Evolutionary conservation across 2,797 vertebrate species (phyloP), one percentile per base, ranked within the genome.

Genomic region (Pseudochirops cupreus): DNA sequence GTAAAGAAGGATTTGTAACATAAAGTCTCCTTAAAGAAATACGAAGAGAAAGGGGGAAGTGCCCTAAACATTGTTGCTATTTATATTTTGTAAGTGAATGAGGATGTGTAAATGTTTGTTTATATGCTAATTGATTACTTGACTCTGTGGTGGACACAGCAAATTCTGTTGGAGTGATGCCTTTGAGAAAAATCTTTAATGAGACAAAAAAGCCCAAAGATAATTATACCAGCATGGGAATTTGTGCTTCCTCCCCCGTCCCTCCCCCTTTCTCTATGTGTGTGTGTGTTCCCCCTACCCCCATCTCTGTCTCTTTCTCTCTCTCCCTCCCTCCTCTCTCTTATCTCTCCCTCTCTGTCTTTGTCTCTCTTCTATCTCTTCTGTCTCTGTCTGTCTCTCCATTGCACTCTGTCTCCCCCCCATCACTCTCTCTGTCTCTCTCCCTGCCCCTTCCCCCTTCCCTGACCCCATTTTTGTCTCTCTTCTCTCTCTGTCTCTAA

Each of bases 51-150:
- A 91, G 67, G 94, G 93, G 96, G 97, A 96, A 55, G 97, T 98
- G 96, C 98, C 97, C 98, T 98, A 98, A 98, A 98, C 98, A 74
- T 98, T 99, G 98, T 98, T 98, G 98, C 98, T 99, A 99, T 99
- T 98, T 98, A 98, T 99, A 99, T 99, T 99, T 99, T 99, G 98
- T 97, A 98, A 97, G 96, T 98, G 96, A 97, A 98, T 98, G 95
- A 92, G 98, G 98, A 98, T 96, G 96, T 98, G 98, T 98, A 98
- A 98, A 97, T 97, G 98, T 98, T 98, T 99, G 98, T 99, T 99
- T 98, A 99, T 99, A 98, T 97, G 97, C 98, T 98, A 98, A 99
- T 98, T 98, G 96, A 96, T 98, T 98, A 94, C 91, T 97, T 98
- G 98, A 98, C 98, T 99, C 98, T 98, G 59, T 98, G 98, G 97